Percentiles rank a stretch among this genome's conserved stretches.
phyloP scores from a whole-genome alignment of 2,888 invertebrate species.

The Pseudococcus longispinus region DNA sequence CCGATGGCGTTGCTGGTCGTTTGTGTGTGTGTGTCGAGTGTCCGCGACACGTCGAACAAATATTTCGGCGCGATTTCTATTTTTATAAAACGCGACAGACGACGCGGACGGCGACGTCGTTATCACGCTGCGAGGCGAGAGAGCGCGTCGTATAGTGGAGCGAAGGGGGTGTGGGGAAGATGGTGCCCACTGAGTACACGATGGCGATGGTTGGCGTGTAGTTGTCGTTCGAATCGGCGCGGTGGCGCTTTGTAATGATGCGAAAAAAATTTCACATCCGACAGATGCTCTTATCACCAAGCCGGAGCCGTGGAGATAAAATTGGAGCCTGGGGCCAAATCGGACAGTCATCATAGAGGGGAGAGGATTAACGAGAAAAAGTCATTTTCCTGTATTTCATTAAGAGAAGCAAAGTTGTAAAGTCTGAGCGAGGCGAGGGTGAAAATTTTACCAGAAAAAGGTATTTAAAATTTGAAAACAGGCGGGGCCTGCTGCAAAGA shows the following conservation, averaged over 20 bases:
- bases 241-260: neutral
- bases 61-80: constrained; percentile 41
- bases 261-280: neutral
- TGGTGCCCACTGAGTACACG: neutral
- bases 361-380: neutral
- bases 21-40: neutral
- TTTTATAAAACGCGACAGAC: constrained; percentile 9
- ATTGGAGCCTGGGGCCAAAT: too few relatives aligned
- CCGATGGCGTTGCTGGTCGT: neutral
- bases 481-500: too few relatives aligned
- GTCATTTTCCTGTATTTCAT: too few relatives aligned
- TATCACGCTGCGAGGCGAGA: neutral
- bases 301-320: too few relatives aligned
- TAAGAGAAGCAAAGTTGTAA: too few relatives aligned
- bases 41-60: constrained; percentile 37
- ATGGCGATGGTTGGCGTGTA: neutral
- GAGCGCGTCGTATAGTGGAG: neutral
- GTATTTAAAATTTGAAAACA: too few relatives aligned
- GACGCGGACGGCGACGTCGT: neutral
- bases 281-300: neutral
- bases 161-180: neutral
- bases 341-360: too few relatives aligned
- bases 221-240: too few relatives aligned
- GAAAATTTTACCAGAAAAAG: too few relatives aligned
- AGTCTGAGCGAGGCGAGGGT: too few relatives aligned